Base-by-base conservation (phyloP, 2,797 vertebrate species). In the Lates japonicus region DNA sequence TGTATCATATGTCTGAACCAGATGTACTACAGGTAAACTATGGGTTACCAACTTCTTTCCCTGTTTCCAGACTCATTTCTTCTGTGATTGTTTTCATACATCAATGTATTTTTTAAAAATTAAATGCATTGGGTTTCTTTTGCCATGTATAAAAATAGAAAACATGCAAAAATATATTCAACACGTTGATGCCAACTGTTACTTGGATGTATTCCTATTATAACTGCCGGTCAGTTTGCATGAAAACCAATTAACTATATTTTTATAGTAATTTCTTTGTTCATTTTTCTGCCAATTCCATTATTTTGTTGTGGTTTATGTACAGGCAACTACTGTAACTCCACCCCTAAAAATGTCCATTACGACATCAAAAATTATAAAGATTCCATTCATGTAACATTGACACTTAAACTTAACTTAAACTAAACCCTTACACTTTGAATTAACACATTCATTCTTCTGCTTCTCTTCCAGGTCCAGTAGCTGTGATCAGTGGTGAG, bases 401-500 rank as follows among this genome's bases (percentile, higher is more conserved):
- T 20, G 16, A 70, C 25, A 63, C 4, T 16, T 29, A 44, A 20
- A 4, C 1, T 31, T 0, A 29, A 42, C 25, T 13, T 25, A 7
- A 67, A 7, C 37, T 57, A 20, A 29, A 20, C 3, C 22, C 33
- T 67, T 13, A 44, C 14, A n/a, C 25, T 59, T 14, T 71, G 6
- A 44, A 54, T 29, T 57, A 72, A 54, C 35, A 39, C 11, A 14
- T 44, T 29, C 19, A 2, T 35, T 54, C 35, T 46, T 70, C 16
- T 84, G n/a, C 42, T 73, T 13, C 70, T 59, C 33, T 64, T 77
- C 20, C 91, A 99, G 98, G 98, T 87, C 98, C 98, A 0, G 98
- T 99, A 64, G 97, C 98, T 14, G 98, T 99, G 87, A 99, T 99
- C 93, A 99, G 97, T 2, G 97, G 98, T 0, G 98, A 99, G 92